Base-by-base conservation (phyloP, 2,113 vertebrate species). In the Lutjanus erythropterus region DNA sequence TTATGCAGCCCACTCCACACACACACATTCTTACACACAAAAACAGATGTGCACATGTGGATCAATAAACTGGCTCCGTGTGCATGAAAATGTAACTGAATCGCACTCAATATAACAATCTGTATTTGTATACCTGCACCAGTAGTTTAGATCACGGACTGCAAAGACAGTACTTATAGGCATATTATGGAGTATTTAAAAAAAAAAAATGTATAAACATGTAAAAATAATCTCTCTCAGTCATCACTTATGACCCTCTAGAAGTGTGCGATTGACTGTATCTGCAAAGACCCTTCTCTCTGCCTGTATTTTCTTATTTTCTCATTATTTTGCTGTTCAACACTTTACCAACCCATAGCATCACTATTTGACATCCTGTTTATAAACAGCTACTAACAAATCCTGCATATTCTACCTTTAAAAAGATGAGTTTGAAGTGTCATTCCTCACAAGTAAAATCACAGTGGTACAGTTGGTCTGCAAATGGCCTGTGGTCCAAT, bases 1-100 rank as follows among this genome's bases (percentile, higher is more conserved):
- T 81, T 75, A 58, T 61, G 65, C 50, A 62, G 68, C 75, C 55
- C 49, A 47, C 62, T 78, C 53, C n/a, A 62, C 58, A 61, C 37
- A 49, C 21, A 64, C 66, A 47, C 59, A 56, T 11, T 23, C 23
- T 12, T 39, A n/a, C 75, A 53, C 35, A 46, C 35, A 39, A 15
- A 82, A 15, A 82, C 53, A 75, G 6, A 80, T n/a, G 64, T 2
- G 35, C 8, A 42, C 39, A 83, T 29, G 18, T 12, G 58, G 44
- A 80, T 81, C 68, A 52, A 82, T 69, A 80, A 37, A 56, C n/a
- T 69, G 29, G 6, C 50, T 71, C 64, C 53, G 5, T 47, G 44
- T 11, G 19, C 46, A 71, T 49, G 46, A 42, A 47, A 41, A 69
- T 41, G 1, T 55, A 77, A 33, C 35, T 39, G 25, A 75, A 69